Conservation (phyloP, 2,888 invertebrate species). For the Cheilosia urbana region DNA sequence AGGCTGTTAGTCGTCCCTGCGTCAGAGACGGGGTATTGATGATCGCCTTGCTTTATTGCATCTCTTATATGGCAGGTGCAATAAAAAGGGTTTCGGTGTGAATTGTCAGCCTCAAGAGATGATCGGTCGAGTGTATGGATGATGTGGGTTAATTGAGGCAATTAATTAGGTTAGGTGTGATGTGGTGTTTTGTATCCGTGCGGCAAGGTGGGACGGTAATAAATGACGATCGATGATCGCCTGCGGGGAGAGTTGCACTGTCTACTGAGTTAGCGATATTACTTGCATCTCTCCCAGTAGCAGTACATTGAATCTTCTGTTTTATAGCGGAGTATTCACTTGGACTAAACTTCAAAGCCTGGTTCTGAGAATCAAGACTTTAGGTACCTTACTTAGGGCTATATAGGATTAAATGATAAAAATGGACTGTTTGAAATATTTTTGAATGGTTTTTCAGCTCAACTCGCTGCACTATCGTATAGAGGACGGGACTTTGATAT, state of each 20-base stretch:
- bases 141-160: slow-evolving; percentile 62
- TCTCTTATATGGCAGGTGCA: slow-evolving; percentile 25
- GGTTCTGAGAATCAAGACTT: no score
- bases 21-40: slow-evolving; percentile 36
- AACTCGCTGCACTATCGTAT: no score
- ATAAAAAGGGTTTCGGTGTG: slow-evolving; percentile 31
- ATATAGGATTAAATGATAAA: no score
- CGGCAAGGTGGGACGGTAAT: slow-evolving; percentile 27
- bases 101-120: slow-evolving; percentile 41
- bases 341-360: no score
- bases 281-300: not conserved
- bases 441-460: no score
- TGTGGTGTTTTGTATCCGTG: slow-evolving; percentile 51
- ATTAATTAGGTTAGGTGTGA: slow-evolving; percentile 60
- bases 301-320: no score
- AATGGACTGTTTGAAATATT: no score
- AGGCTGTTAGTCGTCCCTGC: slow-evolving; percentile 53
- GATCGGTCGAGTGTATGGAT: slow-evolving; percentile 38
- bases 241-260: not conserved
- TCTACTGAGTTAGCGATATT: not conserved
- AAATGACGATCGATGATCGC: slow-evolving; percentile 22
- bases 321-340: no score
- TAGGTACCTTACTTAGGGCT: no score
- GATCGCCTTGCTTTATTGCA: slow-evolving; percentile 40
- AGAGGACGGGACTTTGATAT: no score